Evolutionary conservation across 2,888 invertebrate genomes (phyloP).

Genomic region (Leptopilina drosophilae): DNA sequence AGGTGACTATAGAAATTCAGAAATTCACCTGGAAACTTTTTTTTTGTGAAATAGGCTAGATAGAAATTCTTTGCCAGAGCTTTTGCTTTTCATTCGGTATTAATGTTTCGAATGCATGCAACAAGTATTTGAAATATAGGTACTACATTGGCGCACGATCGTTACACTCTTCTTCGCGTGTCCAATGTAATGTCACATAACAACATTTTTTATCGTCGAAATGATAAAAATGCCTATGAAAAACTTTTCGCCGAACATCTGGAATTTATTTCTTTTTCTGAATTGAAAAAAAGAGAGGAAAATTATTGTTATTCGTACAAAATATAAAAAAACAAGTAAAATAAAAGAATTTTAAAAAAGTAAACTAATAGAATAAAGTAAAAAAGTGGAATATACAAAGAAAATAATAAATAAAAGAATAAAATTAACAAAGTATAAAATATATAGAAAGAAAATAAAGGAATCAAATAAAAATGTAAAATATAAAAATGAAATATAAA

Average conservation of each 20-base stretch:
- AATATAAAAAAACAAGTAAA: too few relatives aligned
- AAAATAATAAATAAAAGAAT: too few relatives aligned
- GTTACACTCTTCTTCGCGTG: slow-evolving; percentile 28
- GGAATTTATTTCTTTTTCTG: neutral
- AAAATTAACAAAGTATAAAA: too few relatives aligned
- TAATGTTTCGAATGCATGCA: slow-evolving; percentile 32
- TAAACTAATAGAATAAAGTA: too few relatives aligned
- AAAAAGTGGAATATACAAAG: too few relatives aligned
- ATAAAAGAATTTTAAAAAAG: too few relatives aligned
- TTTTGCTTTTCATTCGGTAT: slow-evolving; percentile 22
- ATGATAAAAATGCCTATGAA: slow-evolving; percentile 25
- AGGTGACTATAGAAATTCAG: too few relatives aligned
- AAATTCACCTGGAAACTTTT: slow-evolving; percentile 1
- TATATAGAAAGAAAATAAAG: too few relatives aligned
- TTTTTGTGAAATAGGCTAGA: neutral
- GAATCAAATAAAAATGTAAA: too few relatives aligned
- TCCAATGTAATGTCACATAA: slow-evolving; percentile 32
- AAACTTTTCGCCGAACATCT: neutral
- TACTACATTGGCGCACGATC: slow-evolving; percentile 20
- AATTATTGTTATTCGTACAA: too few relatives aligned
- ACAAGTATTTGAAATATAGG: slow-evolving; percentile 41
- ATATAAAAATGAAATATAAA: too few relatives aligned
- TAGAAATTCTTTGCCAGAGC: slow-evolving; percentile 17
- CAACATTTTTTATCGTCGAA: slow-evolving; percentile 21
- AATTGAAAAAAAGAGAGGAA: neutral